Evolutionary conservation across 2,113 vertebrate genomes (phyloP).

Genomic region (Anarrhichthys ocellatus): DNA sequence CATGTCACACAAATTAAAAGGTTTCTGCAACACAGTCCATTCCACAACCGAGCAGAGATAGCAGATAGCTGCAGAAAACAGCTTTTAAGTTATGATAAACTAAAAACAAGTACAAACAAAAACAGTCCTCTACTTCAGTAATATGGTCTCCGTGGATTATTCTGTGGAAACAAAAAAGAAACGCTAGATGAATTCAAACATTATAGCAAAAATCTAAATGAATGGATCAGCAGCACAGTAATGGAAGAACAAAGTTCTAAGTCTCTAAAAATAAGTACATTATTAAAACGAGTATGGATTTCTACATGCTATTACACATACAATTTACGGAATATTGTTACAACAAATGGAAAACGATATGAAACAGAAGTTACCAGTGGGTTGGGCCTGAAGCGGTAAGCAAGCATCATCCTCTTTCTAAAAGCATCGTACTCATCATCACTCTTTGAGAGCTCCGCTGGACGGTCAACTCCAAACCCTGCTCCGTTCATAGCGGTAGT

Average conservation of each 20-base stretch:
- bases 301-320: background rate
- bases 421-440: constrained; percentile 98
- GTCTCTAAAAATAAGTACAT: background rate
- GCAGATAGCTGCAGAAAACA: constrained; percentile 15
- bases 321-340: background rate
- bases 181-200: constrained; percentile 8
- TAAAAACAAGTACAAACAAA: constrained; percentile 35
- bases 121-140: constrained; percentile 84
- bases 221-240: background rate
- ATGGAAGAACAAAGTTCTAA: background rate
- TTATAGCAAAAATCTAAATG: background rate
- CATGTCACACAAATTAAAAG: constrained; percentile 25
- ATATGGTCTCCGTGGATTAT: constrained; percentile 97
- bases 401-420: constrained; percentile 98
- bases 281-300: background rate
- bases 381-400: constrained; percentile 97
- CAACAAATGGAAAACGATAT: constrained; percentile 21
- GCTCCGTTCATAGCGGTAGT: constrained; percentile 90
- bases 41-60: constrained; percentile 23
- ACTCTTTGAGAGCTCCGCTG: constrained; percentile 88
- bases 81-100: constrained; percentile 32
- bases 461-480: constrained; percentile 94
- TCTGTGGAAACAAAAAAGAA: constrained; percentile 82
- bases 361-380: constrained; percentile 85
- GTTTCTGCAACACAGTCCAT: constrained; percentile 39